Percentiles rank a stretch among this genome's conserved stretches.
Conservation (phyloP, 2,888 invertebrate species). For the Limnephilus auricula region DNA sequence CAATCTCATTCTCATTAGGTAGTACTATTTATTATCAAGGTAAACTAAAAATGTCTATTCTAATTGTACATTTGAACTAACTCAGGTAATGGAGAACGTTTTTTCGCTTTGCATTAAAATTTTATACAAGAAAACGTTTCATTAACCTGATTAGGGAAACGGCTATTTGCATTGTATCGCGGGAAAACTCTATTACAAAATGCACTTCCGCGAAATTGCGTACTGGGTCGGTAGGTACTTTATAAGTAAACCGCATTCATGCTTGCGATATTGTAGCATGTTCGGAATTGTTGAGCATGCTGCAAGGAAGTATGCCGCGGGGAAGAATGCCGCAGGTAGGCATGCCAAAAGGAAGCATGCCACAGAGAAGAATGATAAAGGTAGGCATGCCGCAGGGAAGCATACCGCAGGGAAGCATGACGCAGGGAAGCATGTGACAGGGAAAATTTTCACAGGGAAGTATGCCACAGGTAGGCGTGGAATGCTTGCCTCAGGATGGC, state of each 20-base stretch:
- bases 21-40: not conserved
- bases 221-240: not conserved
- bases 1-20: not conserved
- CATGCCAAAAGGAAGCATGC: too few relatives aligned
- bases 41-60: not conserved
- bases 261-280: not conserved
- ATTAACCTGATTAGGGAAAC: conserved; percentile 3
- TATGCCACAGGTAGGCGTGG: too few relatives aligned
- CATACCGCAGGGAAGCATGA: too few relatives aligned
- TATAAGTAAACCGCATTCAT: not conserved
- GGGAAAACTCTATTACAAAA: conserved; percentile 5
- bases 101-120: not conserved
- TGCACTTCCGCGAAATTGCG: not conserved
- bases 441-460: too few relatives aligned
- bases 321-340: too few relatives aligned
- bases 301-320: not conserved
- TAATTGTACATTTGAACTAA: too few relatives aligned
- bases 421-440: too few relatives aligned
- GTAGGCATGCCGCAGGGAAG: too few relatives aligned
- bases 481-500: too few relatives aligned
- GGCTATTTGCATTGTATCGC: not conserved
- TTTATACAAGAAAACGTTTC: conserved; percentile 11
- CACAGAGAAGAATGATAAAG: too few relatives aligned
- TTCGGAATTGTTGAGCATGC: not conserved
- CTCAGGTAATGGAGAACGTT: not conserved